Evolutionary conservation across 2,888 invertebrate genomes (phyloP), one percentile per base, ranked within the genome.

Genomic region (Eurytoma adleriae): DNA sequence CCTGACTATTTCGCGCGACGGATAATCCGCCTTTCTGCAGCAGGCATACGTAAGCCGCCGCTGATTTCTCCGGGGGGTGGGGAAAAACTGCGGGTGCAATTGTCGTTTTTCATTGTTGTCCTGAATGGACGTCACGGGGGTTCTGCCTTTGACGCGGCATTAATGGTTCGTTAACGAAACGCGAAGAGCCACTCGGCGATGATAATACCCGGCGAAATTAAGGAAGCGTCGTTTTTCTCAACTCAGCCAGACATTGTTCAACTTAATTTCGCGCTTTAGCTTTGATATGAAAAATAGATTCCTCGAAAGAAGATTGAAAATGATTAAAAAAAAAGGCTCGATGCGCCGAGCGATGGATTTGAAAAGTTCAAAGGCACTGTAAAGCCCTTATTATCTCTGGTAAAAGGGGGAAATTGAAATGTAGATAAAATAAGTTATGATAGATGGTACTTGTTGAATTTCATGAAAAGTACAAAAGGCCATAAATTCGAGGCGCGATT

Each of bases 361-460:
- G 1, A 40, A 30, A 52, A 61, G 20, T 61, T 76, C 24, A 71
- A 61, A 69, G 59, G 50, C 40, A 12, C 57, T 27, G 12, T 18
- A 59, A 61, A 67, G 52, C 54, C 20, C 24, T 64, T 67, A 57
- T 77, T 77, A 77, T 70, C n/a, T 56, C 13, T 18, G 18, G 40
- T 5, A 59, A 61, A 7, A 24, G 24, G 59, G 40, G 27, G 10
- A 20, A 72, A 78, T 72, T 78, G 72, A 72, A 78, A 67, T 61
- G 68, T 30, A 72, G 57, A 73, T 72, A 73, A 62, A 52, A 78
- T 72, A 61, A 71, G 67, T 79, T 57, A 27, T 74, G 75, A 79
- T 75, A 66, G 70, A 79, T 79, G 66, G 75, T 68, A 76, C 76
- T 80, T 80, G 76, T 80, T 80, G 76, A 80, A 72, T 80, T 80